A percentile compares a stretch with the other conserved stretches of the same genome.
Conservation (phyloP, 2,888 invertebrate species). For the Cerastoderma edule region DNA sequence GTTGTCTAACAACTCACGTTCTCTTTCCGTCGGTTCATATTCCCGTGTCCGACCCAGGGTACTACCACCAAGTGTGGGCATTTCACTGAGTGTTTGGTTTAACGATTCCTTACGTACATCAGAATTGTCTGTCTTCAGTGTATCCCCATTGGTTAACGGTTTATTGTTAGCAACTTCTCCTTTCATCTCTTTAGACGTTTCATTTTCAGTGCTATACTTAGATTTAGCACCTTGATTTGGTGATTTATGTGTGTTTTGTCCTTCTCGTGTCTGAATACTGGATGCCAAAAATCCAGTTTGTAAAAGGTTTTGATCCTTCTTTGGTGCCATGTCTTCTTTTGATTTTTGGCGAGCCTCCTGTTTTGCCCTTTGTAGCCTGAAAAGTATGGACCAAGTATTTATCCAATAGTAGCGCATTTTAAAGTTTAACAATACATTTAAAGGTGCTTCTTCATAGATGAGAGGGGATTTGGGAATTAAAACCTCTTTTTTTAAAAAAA, state of each 20-base stretch:
- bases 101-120: neutral
- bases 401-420: no score
- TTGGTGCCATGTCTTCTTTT: conserved; percentile 10
- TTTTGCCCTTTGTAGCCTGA: conserved; percentile 15
- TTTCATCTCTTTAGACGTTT: neutral
- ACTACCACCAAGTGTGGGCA: neutral
- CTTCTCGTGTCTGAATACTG: neutral
- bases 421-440: no score
- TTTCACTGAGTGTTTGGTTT: neutral
- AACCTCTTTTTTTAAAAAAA: no score
- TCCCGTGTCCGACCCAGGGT: conserved; percentile 22
- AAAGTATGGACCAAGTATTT: no score
- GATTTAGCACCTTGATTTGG: neutral
- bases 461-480: no score
- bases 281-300: conserved; percentile 19
- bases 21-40: conserved; percentile 44
- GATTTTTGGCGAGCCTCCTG: conserved; percentile 22
- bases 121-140: neutral
- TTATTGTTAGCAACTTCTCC: neutral
- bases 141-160: no score
- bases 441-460: no score
- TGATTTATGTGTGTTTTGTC: neutral
- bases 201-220: neutral
- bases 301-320: conserved; percentile 5
- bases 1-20: conserved; percentile 42